phyloP scores from a whole-genome alignment of 2,888 invertebrate species.

The Polydesmus complanatus region DNA sequence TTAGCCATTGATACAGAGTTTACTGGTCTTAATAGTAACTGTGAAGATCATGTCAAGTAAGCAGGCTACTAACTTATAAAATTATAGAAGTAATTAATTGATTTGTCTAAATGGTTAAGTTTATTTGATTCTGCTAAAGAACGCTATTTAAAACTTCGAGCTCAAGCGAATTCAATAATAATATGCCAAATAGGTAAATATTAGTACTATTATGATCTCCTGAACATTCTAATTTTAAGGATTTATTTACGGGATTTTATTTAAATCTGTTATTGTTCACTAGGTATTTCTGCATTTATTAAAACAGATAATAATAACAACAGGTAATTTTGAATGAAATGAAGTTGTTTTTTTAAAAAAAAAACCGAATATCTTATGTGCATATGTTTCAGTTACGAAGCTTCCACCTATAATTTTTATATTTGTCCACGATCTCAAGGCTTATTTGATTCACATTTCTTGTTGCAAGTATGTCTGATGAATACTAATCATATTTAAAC shows the following conservation, averaged over 20 bases:
- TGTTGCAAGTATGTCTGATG: not conserved
- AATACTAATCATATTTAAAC: not conserved
- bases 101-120: not conserved
- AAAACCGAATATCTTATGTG: too few relatives aligned
- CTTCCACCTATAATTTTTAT: not conserved
- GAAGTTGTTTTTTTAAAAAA: not conserved
- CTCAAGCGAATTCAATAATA: not conserved
- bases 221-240: not conserved
- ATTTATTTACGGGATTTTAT: not conserved
- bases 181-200: not conserved
- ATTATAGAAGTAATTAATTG: not conserved
- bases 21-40: not conserved
- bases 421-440: conserved; percentile 1
- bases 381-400: not conserved
- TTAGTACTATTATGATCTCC: too few relatives aligned
- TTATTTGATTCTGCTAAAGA: not conserved
- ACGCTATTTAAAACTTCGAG: not conserved
- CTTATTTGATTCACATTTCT: not conserved
- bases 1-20: conserved; percentile 1
- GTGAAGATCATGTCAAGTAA: not conserved
- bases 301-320: not conserved
- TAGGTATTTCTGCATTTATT: not conserved
- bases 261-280: not conserved
- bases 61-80: not conserved
- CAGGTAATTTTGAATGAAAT: not conserved